Evolutionary conservation across 2,888 invertebrate genomes (phyloP), one percentile per base, ranked within the genome.

Genomic region (Heliconius hortense): DNA sequence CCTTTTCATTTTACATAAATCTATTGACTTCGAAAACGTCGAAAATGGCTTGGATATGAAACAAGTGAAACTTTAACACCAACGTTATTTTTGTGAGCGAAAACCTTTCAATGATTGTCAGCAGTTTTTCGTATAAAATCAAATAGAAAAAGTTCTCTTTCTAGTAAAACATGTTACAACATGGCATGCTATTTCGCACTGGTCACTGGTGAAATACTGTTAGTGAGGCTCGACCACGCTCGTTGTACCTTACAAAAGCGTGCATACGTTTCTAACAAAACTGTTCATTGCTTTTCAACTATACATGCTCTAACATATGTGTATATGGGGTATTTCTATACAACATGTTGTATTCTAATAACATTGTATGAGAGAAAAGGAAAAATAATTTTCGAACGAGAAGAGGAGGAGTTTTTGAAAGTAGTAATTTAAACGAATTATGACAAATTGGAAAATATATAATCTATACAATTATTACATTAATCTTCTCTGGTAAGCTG

Each of bases 181-280:
- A 18, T 70, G 43, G 74, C 43, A 35, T 62, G 69, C 74, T 68
- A 74, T 74, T 69, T 74, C 63, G 71, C 43, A 74, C 62, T 74
- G 74, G 74, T 74, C 69, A 69, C 69, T 53, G 74, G 39, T 60
- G 74, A 74, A 69, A 70, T 74, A 63, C 74, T 56, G 69, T 74
- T 74, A 74, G 74, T 70, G 74, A 39, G 74, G 63, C 43, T 68
- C 63, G 63, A 71, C 71, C 71, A 60, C 43, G 71, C 60, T 71
- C 71, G 71, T 71, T 60, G 28, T 73, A 68, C 73, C 63, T 70
- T 74, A 63, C 62, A 56, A 74, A 63, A 74, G 69, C 62, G 69
- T 63, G 56, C 69, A 70, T 62, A 74, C 69, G 63, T 63, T 74
- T 70, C 39, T 59, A 71, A 71, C 71, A 59, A 60, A 60, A 60